A percentile compares a stretch with the other conserved stretches of the same genome.
These are phyloP conservation scores for Cantharis lateralis DNA, from an alignment of 2,888 invertebrate genomes.

Conservation along the genomic window DNA sequence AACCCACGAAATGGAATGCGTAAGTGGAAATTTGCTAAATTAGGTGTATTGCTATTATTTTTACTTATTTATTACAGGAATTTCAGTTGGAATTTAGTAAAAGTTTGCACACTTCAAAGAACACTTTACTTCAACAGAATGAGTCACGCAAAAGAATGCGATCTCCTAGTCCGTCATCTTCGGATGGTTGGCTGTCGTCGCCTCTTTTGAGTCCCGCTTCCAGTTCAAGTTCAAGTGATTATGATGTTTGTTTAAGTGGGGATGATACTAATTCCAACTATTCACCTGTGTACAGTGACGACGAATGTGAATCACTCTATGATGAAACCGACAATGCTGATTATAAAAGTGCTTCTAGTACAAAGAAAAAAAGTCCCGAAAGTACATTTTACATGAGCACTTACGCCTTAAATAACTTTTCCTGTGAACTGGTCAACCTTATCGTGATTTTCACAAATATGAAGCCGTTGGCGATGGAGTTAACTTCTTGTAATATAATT, in stretches of 20 bases:
- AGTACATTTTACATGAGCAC: background rate
- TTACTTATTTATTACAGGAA: background rate
- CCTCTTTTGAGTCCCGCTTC: slow-evolving; percentile 1
- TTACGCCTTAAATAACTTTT: slow-evolving; percentile 35
- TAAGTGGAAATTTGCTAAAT: background rate
- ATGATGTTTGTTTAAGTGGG: background rate
- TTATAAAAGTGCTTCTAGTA: background rate
- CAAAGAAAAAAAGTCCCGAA: background rate
- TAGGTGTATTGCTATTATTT: background rate
- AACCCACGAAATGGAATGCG: background rate
- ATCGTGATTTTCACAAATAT: slow-evolving; percentile 39
- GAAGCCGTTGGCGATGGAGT: slow-evolving; percentile 35
- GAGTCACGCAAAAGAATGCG: background rate
- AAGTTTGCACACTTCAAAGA: background rate
- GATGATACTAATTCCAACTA: slow-evolving; percentile 63
- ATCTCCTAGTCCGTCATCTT: background rate
- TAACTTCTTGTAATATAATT: slow-evolving; percentile 37
- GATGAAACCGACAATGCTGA: background rate
- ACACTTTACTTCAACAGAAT: background rate
- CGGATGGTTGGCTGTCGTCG: background rate
- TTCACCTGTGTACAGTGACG: slow-evolving; percentile 68
- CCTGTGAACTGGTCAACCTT: slow-evolving; percentile 40
- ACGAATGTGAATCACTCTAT: slow-evolving; percentile 39
- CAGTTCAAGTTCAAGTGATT: slow-evolving; percentile 1
- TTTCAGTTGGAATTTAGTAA: background rate